Conservation (phyloP, 1,140 invertebrate species). For the Drosophila parvula region DNA sequence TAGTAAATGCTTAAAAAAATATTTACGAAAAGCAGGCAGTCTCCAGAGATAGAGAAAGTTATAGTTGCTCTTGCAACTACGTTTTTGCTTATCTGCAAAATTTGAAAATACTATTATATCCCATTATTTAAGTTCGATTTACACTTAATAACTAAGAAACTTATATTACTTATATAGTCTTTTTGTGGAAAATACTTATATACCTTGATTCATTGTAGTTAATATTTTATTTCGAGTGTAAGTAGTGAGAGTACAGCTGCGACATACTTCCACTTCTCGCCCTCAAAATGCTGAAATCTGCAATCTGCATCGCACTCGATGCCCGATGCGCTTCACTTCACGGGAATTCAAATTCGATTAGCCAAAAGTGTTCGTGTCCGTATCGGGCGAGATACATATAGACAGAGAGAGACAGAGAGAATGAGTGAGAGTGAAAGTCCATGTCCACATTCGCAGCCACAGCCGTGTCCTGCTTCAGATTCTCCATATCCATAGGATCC, state of each 20-base stretch:
- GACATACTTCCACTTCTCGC: not conserved
- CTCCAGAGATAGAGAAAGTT: too few relatives aligned
- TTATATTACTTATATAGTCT: too few relatives aligned
- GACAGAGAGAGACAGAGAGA: not conserved
- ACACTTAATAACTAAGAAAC: too few relatives aligned
- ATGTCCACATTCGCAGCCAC: conserved; percentile 11
- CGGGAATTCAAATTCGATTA: conserved; percentile 72
- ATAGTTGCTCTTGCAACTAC: too few relatives aligned
- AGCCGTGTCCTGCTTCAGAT: conserved; percentile 6
- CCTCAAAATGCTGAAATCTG: conserved; percentile 13
- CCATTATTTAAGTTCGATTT: too few relatives aligned
- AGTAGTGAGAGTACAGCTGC: not conserved
- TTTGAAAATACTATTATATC: too few relatives aligned
- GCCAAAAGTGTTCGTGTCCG: conserved; percentile 50
- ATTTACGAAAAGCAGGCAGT: too few relatives aligned
- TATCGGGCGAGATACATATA: conserved; percentile 3
- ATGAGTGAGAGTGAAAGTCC: not conserved
- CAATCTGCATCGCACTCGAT: conserved; percentile 54
- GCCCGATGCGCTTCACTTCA: conserved; percentile 60
- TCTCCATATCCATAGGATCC: not conserved
- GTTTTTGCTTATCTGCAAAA: too few relatives aligned
- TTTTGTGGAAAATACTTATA: not conserved
- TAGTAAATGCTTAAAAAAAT: too few relatives aligned
- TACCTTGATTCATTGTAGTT: not conserved
- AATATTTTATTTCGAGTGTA: not conserved